Evolutionary conservation across 2,797 vertebrate genomes (phyloP).

Genomic region (Furcifer pardalis): DNA sequence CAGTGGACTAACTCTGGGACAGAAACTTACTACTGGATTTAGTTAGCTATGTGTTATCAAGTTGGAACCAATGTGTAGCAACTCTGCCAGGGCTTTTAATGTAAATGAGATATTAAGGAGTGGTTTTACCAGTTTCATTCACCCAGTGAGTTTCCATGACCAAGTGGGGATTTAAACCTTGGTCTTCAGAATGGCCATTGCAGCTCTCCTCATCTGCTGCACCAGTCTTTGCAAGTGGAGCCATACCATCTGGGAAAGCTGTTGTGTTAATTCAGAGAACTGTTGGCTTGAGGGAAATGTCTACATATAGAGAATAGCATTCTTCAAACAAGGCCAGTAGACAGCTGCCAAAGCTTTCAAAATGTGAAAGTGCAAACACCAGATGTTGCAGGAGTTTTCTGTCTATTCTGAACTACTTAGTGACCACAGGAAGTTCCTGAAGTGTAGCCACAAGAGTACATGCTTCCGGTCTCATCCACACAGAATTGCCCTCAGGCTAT

Average conservation of each 20-base stretch:
- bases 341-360: not conserved
- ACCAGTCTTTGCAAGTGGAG: not conserved
- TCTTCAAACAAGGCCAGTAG: constrained; percentile 11
- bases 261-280: not conserved
- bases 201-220: not conserved
- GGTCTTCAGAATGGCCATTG: too few species aligned
- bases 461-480: constrained; percentile 15
- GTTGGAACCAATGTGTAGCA: too few species aligned
- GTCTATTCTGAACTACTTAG: not conserved
- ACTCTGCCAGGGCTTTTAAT: too few species aligned
- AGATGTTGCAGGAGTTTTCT: constrained; percentile 6
- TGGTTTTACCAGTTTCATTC: too few species aligned
- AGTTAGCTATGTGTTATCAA: too few species aligned
- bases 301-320: not conserved
- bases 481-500: constrained; percentile 45
- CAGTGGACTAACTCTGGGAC: too few species aligned
- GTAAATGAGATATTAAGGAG: too few species aligned
- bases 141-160: too few species aligned
- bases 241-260: not conserved
- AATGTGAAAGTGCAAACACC: not conserved
- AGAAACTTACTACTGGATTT: too few species aligned
- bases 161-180: too few species aligned
- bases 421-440: constrained; percentile 2
- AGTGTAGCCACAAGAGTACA: not conserved
- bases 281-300: constrained; percentile 3